Base-by-base conservation (phyloP, 2,888 invertebrate species). In the Neuroscelio doddi region DNA sequence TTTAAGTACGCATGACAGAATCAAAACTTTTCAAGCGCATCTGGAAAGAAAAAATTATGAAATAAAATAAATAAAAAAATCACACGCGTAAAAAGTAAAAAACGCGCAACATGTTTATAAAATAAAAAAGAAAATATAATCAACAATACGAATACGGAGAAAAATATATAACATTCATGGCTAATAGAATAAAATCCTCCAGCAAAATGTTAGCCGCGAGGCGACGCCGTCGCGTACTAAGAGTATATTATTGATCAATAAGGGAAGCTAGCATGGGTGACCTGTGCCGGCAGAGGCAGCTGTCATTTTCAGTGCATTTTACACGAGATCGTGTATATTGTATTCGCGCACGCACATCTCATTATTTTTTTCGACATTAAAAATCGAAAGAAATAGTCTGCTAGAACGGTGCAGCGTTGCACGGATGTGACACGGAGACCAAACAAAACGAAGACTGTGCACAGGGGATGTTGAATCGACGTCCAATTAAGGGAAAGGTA, bases 201-300 rank as follows among this genome's bases (percentile, higher is more conserved):
- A 17, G 12, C 16, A 24, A 42, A 34, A 53, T 62, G 67, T 55
- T 53, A 57, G 38, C 36, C 55, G 53, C 53, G 63, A 52, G 61
- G 67, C 69, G 72, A 66, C 69, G 66, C 69, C 75, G 77, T 74
- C 77, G 76, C 73, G 73, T 75, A 78, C 80, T 75, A 75, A 73
- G 69, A 72, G 74, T 78, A 73, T 80, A 80, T 81, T 82, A 82
- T 82, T 82, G 82, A 82, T 82, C 81, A 82, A 78, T 80, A 76
- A 80, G 75, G 74, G 72, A 59, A 69, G 75, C 76, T 76, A 71
- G 79, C 77, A 79, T 78, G 81, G 78, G 74, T 76, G 79, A 77
- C 72, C 77, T 75, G 79, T 80, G 80, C 80, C 78, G 80, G 78
- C 75, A 74, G 73, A 71, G 74, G 77, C 78, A 79, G 78, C 82